These are phyloP conservation scores for Thymallus thymallus DNA, from an alignment of 2,113 vertebrate species.

Conservation along the genomic window DNA sequence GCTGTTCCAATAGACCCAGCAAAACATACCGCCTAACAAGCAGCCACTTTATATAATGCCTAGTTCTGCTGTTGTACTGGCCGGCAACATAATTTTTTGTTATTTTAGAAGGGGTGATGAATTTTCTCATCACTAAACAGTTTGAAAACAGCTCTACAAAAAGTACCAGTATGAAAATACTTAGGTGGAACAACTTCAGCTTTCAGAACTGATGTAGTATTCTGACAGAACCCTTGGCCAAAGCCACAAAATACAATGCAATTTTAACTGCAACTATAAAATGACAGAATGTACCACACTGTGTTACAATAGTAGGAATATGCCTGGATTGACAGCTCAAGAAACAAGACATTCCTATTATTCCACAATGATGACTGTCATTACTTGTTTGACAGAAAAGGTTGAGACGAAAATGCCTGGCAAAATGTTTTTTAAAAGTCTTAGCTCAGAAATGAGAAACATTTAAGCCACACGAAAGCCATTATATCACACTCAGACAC, in stretches of 20 bases:
- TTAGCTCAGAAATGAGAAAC: constrained; percentile 7
- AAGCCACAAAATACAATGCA: not conserved
- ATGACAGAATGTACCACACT: not conserved
- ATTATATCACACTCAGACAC: not conserved
- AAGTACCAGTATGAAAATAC: not conserved
- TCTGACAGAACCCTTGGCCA: not conserved
- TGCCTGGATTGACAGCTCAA: not conserved
- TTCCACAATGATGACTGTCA: not conserved
- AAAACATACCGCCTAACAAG: not conserved
- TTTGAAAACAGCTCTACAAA: not conserved
- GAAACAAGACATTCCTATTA: not conserved
- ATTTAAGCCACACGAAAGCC: not conserved
- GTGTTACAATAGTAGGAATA: not conserved
- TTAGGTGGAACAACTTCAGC: not conserved
- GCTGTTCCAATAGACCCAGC: not conserved
- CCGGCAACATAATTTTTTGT: not conserved
- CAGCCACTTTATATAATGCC: not conserved
- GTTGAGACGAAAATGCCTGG: not conserved
- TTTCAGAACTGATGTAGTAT: no score
- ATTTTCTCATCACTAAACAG: not conserved
- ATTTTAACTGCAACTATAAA: not conserved
- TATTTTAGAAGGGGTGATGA: not conserved
- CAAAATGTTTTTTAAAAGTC: not conserved
- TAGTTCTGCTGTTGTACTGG: constrained; percentile 1
- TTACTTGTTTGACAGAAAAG: not conserved